Evolutionary conservation across 2,888 invertebrate genomes (phyloP), one percentile per base, ranked within the genome.

Genomic region (Graphium colonna): DNA sequence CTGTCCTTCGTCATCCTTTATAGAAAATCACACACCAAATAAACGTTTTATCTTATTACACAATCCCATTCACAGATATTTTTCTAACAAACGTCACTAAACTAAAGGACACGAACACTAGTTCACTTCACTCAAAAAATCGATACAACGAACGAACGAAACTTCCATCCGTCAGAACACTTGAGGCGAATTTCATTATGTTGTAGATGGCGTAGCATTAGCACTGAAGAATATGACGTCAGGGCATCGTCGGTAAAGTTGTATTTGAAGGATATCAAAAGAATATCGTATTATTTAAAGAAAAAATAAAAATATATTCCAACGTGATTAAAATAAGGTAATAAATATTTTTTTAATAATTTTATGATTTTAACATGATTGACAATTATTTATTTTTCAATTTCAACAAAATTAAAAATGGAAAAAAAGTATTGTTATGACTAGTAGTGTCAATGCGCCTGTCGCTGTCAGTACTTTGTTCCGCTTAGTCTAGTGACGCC

Each of bases 1-100:
- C 97, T 96, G 93, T 97, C 97, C 94, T 97, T 97, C 92, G 97
- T 97, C 97, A 97, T 97, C 89, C 86, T 93, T 88, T 85, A 88
- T 76, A 82, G 86, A 87, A 83, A 88, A 91, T 92, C 92, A 92
- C 93, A 92, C 92, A 91, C 91, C 91, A 91, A 91, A 82, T 87
- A 90, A 90, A 91, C 91, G 91, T 91, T 91, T 91, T 87, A 85
- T 90, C 91, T 92, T 90, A 91, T 91, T 91, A 92, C 92, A 92
- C 91, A 92, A 92, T 94, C 94, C 94, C 94, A 94, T 94, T 94
- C 94, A 94, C 94, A 87, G 86, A 86, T 88, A 91, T 91, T 92
- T 92, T 93, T 91, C 91, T 92, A 92, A 91, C 91, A 91, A 92
- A 92, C 91, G 91, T 90, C 92, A 92, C 92, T 92, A 93, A 92